These are phyloP conservation scores for Psittacula echo DNA, from an alignment of 2,797 vertebrate genomes.

Conservation along the genomic window DNA sequence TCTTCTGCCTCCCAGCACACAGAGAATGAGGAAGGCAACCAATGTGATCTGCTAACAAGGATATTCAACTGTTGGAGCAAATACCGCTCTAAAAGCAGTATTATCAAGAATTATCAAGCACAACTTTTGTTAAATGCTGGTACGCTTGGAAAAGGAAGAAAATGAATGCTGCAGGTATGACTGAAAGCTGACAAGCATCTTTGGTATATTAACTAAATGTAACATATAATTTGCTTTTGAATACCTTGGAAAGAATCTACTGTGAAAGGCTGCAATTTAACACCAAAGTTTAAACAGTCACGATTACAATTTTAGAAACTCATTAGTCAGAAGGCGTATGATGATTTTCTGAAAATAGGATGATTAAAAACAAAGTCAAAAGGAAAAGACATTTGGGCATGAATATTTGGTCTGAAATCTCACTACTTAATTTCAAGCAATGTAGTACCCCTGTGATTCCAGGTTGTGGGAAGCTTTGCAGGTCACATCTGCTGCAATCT, in stretches of 20 bases:
- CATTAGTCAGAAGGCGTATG: conserved; percentile 27
- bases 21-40: neutral
- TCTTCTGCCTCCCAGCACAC: neutral
- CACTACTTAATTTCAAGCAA: neutral
- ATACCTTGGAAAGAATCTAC: conserved; percentile 12
- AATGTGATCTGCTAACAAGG: neutral
- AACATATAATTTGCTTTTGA: conserved; percentile 41
- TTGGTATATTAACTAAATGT: conserved; percentile 4
- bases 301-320: conserved; percentile 34
- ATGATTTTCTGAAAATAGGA: conserved; percentile 19
- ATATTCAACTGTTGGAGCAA: neutral
- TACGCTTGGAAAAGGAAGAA: neutral
- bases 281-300: conserved; percentile 1
- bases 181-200: conserved; percentile 1
- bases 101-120: neutral
- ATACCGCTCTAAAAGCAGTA: neutral
- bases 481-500: neutral
- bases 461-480: neutral
- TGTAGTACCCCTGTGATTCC: neutral
- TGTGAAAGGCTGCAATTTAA: conserved; percentile 18
- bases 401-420: neutral
- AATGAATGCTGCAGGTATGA: conserved; percentile 9
- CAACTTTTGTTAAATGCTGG: neutral
- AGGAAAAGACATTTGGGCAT: neutral
- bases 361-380: conserved; percentile 43